A percentile compares a stretch with the other conserved stretches of the same genome.
phyloP scores from a whole-genome alignment of 1,140 invertebrate genomes.

The Drosophila tsacasi region DNA sequence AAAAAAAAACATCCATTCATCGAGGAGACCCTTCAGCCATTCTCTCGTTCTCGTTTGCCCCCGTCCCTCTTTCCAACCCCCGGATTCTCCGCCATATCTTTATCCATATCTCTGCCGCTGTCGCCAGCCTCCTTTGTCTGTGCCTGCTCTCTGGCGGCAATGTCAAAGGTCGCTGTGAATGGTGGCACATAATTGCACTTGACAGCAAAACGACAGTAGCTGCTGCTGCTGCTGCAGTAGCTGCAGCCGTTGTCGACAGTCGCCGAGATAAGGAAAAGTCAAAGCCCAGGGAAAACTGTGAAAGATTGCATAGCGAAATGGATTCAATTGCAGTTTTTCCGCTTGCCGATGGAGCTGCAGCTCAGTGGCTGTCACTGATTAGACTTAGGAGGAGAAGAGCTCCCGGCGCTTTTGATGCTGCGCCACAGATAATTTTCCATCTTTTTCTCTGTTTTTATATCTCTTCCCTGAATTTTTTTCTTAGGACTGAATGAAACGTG shows the following conservation, averaged over 20 bases:
- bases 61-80: background rate
- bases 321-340: constrained; percentile 69
- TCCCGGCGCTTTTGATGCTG: constrained; percentile 68
- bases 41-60: constrained; percentile 4
- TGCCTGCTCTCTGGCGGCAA: constrained; percentile 47
- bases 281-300: constrained; percentile 63
- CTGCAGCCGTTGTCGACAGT: constrained; percentile 41
- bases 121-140: constrained; percentile 42
- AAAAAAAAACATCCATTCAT: constrained; percentile 24
- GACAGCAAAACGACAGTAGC: constrained; percentile 49
- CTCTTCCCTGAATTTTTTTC: background rate
- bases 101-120: constrained; percentile 15
- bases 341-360: constrained; percentile 39
- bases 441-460: constrained; percentile 17
- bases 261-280: constrained; percentile 44
- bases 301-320: constrained; percentile 76
- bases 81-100: constrained; percentile 1
- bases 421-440: constrained; percentile 73
- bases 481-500: constrained; percentile 57
- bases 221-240: constrained; percentile 26
- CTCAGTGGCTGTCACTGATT: constrained; percentile 65
- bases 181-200: constrained; percentile 60
- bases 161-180: constrained; percentile 68
- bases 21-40: constrained; percentile 22
- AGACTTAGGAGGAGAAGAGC: constrained; percentile 36